Percentiles rank a stretch among this genome's conserved stretches.
These are phyloP conservation scores for Sturnira hondurensis DNA, from an alignment of 2,113 vertebrate species.

Conservation along the genomic window DNA sequence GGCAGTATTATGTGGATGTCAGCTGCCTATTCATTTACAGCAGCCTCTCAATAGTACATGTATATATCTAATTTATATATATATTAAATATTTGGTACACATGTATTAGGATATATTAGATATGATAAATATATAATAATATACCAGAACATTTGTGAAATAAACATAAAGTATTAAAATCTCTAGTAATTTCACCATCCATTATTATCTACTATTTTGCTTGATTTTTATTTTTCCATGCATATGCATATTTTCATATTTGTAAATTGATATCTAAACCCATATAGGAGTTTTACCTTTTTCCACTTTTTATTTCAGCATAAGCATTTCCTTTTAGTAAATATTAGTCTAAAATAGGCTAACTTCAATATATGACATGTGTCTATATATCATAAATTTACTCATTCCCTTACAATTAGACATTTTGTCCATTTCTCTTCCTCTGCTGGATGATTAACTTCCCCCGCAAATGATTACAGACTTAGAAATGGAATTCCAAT, in stretches of 20 bases:
- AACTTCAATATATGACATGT: neutral
- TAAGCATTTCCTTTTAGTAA: neutral
- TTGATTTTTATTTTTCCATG: neutral
- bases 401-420: neutral
- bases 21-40: neutral
- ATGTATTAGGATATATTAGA: neutral
- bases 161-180: conserved; percentile 9
- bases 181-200: neutral
- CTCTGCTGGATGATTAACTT: neutral
- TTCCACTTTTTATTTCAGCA: neutral
- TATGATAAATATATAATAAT: neutral
- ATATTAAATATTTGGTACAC: neutral
- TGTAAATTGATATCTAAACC: neutral
- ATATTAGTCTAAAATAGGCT: neutral
- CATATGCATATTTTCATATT: neutral
- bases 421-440: neutral
- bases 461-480: neutral
- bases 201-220: neutral
- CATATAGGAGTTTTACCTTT: neutral
- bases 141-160: neutral
- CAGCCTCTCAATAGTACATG: neutral
- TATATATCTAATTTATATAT: neutral
- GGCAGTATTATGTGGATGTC: neutral
- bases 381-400: neutral
- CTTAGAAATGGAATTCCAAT: neutral